Evolutionary conservation across 64 coral and sea anemone genomes (phyloP).

Genomic region (Platygyra sinensis): DNA sequence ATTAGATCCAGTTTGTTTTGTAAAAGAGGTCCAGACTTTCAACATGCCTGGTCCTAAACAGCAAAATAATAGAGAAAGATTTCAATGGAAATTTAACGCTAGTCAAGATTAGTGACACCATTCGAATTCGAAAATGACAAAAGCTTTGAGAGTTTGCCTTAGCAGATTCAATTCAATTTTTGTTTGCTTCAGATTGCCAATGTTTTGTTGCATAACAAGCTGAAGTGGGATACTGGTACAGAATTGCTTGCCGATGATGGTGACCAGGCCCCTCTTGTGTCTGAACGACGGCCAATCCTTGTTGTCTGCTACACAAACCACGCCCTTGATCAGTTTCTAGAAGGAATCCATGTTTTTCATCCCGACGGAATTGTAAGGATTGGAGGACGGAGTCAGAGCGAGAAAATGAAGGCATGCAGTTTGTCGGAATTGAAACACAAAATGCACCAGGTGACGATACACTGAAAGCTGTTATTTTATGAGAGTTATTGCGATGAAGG

Average conservation of each 20-base stretch:
- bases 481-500: background rate
- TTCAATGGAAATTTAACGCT: too few species aligned
- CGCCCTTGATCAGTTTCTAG: constrained; percentile 60
- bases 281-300: constrained; percentile 51
- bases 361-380: constrained; percentile 60
- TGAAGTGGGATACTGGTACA: constrained; percentile 72
- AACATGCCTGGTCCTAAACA: too few species aligned
- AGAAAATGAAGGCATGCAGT: constrained; percentile 55
- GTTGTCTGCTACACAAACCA: constrained; percentile 70
- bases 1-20: too few species aligned
- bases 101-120: too few species aligned
- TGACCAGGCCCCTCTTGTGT: background rate
- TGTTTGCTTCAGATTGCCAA: constrained; percentile 61
- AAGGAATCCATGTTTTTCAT: constrained; percentile 63
- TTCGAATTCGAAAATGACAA: too few species aligned
- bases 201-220: constrained; percentile 84
- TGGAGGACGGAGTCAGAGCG: constrained; percentile 73
- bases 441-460: constrained; percentile 55
- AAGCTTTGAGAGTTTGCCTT: too few species aligned
- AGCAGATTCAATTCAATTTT: background rate
- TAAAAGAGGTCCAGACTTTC: too few species aligned
- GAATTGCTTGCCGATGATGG: constrained; percentile 33
- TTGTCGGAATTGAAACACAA: constrained; percentile 51
- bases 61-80: too few species aligned
- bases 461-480: background rate